These are phyloP conservation scores for Notoglanidium macrostoma DNA, from an alignment of 2,797 vertebrate genomes.

Conservation along the genomic window DNA sequence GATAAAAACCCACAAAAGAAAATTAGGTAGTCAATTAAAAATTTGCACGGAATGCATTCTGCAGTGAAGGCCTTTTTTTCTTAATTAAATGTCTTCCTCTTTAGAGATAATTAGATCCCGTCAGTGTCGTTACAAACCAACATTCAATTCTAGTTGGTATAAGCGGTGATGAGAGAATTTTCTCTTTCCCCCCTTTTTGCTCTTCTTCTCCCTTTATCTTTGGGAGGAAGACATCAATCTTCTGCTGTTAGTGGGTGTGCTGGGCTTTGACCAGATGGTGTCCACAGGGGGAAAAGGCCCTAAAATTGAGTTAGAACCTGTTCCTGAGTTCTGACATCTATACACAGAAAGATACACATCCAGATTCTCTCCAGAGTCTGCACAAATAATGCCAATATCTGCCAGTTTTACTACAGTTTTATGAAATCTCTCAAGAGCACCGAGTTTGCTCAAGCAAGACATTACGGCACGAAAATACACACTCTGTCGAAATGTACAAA, in stretches of 20 bases:
- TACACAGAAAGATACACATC: slow-evolving; percentile 13
- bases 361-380: slow-evolving; percentile 15
- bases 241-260: slow-evolving; percentile 45
- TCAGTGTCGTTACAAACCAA: slow-evolving; percentile 48
- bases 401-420: slow-evolving; percentile 42
- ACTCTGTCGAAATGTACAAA: slow-evolving; percentile 9
- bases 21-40: slow-evolving; percentile 21
- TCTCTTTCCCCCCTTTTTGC: slow-evolving; percentile 14
- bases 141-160: slow-evolving; percentile 45
- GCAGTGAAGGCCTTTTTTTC: slow-evolving; percentile 25
- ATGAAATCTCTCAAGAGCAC: slow-evolving; percentile 28
- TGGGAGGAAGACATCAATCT: slow-evolving; percentile 55
- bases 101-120: slow-evolving; percentile 52
- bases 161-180: slow-evolving; percentile 35
- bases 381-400: slow-evolving; percentile 49
- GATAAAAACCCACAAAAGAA: slow-evolving; percentile 33
- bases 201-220: slow-evolving; percentile 8
- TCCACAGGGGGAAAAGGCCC: slow-evolving; percentile 44
- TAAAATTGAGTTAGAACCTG: slow-evolving; percentile 56
- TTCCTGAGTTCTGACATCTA: slow-evolving; percentile 34
- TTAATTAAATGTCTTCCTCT: slow-evolving; percentile 48
- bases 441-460: slow-evolving; percentile 28
- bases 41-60: slow-evolving; percentile 18
- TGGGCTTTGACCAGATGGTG: slow-evolving; percentile 49
- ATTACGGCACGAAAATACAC: slow-evolving; percentile 16